Percentiles rank a stretch among this genome's conserved stretches.
phyloP scores from a whole-genome alignment of 2,888 invertebrate species.

The Bruchidius siliquastri region DNA sequence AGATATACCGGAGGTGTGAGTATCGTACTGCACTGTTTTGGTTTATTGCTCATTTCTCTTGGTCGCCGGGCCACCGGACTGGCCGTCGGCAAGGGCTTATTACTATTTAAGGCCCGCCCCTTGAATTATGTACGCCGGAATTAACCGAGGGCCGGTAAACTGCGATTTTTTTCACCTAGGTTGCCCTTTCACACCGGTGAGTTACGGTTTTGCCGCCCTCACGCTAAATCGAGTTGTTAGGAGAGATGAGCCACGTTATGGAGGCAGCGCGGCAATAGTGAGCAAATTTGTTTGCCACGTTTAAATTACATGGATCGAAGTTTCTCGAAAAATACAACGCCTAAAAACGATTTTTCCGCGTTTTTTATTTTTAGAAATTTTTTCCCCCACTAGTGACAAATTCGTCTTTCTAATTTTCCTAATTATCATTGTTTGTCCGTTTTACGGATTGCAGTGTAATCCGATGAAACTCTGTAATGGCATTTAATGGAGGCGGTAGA shows the following conservation, averaged over 20 bases:
- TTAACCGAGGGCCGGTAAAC: constrained; percentile 17
- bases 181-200: not conserved
- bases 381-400: too few relatives aligned
- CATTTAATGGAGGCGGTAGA: too few relatives aligned
- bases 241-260: not conserved
- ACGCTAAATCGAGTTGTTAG: not conserved
- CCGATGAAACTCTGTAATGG: too few relatives aligned
- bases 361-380: too few relatives aligned
- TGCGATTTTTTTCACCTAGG: not conserved
- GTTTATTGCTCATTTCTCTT: not conserved
- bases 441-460: too few relatives aligned
- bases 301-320: too few relatives aligned
- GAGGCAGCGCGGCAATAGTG: not conserved
- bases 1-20: not conserved
- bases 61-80: not conserved
- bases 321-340: too few relatives aligned
- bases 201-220: not conserved
- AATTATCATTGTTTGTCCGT: too few relatives aligned
- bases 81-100: constrained; percentile 11
- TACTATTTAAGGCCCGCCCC: constrained; percentile 18
- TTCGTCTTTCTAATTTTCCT: too few relatives aligned
- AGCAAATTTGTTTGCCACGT: too few relatives aligned
- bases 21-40: not conserved
- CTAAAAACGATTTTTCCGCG: too few relatives aligned
- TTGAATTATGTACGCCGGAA: constrained; percentile 28